Base-by-base conservation (phyloP, 2,797 vertebrate genomes). In the Lemur catta region DNA sequence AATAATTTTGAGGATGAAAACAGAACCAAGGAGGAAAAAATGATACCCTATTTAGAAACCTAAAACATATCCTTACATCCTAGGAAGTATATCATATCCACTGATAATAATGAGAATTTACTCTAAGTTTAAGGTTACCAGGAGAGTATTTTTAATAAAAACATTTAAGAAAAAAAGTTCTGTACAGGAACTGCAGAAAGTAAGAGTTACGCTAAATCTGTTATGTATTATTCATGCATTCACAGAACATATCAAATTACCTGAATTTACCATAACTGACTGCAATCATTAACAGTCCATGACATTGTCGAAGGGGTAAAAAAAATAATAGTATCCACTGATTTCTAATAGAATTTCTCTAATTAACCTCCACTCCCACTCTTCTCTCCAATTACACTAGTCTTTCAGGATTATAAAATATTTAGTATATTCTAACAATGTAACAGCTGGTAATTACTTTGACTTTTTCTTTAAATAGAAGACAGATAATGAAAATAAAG, bases 131-230 rank as follows among this genome's bases (percentile, higher is more conserved):
- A 91, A 96, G 28, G 52, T 90, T 88, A 90, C 1, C 59, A 85
- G 65, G 61, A 89, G 97, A 94, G 65, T 79, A 69, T 41, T 89
- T 86, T 89, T 82, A 92, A 86, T 67, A 86, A 76, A 95, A 85
- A 17, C 46, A 88, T 35, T 93, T 84, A 94, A 89, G 55, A 46
- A 80, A 95, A 88, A 26, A 30, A 82, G 8, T 92, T 72, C 28
- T 94, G 3, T 61, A 59, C 0, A 52, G 48, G 50, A 93, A 82
- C 22, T 84, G 50, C 20, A 81, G 52, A 84, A 57, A 86, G 35
- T 48, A 46, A 93, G 24, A 65, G 35, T 84, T 74, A 88, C 18
- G n/a, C 69, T 80, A 85, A 89, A 82, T 67, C 69, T 50, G 86
- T 78, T 84, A 76, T 33, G n/a, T 38, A 57, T 86, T 67, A 85